A percentile compares a stretch with the other conserved stretches of the same genome.
These are phyloP conservation scores for Clarias fuscus DNA, from an alignment of 2,797 vertebrate species.

Conservation along the genomic window DNA sequence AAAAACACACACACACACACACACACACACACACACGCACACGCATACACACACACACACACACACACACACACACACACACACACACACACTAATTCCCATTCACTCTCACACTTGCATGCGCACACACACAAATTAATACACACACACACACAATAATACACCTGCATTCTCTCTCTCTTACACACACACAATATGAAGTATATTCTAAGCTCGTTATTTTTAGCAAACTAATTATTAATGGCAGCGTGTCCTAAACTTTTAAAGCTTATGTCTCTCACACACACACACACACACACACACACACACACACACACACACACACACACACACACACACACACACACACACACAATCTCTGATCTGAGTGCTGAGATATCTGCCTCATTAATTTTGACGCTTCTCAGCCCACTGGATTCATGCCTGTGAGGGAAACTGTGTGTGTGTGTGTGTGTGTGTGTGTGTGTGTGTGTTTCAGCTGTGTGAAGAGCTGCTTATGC, in stretches of 20 bases:
- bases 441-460: constrained; percentile 10
- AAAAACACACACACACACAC: too few species aligned
- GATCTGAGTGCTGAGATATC: constrained; percentile 42
- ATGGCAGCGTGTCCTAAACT: constrained; percentile 8
- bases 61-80: too few species aligned
- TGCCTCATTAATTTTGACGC: constrained; percentile 44
- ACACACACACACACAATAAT: too few species aligned
- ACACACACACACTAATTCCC: too few species aligned
- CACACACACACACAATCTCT: constrained; percentile 30
- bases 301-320: background rate
- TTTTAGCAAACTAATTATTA: constrained; percentile 30
- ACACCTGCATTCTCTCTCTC: too few species aligned
- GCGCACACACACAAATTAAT: too few species aligned
- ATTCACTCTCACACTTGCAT: too few species aligned
- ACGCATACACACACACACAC: too few species aligned
- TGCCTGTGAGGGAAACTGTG: background rate
- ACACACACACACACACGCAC: too few species aligned
- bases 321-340: background rate
- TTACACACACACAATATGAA: background rate
- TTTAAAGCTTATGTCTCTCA: background rate
- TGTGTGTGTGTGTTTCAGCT: constrained; percentile 6
- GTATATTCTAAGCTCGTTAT: constrained; percentile 13
- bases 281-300: background rate
- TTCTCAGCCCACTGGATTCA: constrained; percentile 16
- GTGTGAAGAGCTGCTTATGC: constrained; percentile 1